A percentile compares a stretch with the other conserved stretches of the same genome.
Conservation (phyloP, 2,113 vertebrate species). For the Syngnathoides biaculeatus region DNA sequence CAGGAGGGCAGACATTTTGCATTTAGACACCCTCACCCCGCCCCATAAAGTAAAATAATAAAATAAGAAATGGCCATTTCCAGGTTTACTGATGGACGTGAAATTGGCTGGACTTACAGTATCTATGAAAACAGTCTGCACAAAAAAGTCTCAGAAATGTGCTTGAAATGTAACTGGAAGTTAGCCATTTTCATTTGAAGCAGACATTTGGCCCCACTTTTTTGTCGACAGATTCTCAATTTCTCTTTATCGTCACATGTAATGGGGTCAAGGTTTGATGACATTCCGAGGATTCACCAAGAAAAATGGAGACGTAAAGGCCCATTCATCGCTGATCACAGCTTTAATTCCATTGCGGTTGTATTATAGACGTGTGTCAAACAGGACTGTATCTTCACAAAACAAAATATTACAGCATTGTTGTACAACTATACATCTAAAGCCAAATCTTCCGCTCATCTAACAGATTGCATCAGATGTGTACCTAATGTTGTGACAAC, state of each 20-base stretch:
- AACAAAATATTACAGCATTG: background rate
- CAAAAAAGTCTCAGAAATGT: background rate
- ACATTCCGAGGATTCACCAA: background rate
- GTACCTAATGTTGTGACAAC: background rate
- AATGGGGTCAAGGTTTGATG: background rate
- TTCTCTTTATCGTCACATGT: background rate
- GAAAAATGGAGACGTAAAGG: background rate
- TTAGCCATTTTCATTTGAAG: background rate
- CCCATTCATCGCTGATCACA: no score
- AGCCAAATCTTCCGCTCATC: background rate
- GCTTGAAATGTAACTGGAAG: background rate
- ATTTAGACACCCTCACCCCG: no score
- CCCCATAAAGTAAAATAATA: no score
- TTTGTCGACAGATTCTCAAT: no score
- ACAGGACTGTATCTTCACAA: background rate
- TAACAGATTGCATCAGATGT: background rate
- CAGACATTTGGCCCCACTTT: background rate
- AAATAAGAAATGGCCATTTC: no score
- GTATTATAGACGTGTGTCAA: background rate
- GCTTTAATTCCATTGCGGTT: background rate
- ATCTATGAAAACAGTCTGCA: no score
- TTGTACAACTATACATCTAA: background rate
- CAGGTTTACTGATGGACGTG: no score
- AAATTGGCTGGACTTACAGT: no score
- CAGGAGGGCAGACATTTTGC: no score